Conservation (phyloP, 2,888 invertebrate species). For the Anaspis maculata region DNA sequence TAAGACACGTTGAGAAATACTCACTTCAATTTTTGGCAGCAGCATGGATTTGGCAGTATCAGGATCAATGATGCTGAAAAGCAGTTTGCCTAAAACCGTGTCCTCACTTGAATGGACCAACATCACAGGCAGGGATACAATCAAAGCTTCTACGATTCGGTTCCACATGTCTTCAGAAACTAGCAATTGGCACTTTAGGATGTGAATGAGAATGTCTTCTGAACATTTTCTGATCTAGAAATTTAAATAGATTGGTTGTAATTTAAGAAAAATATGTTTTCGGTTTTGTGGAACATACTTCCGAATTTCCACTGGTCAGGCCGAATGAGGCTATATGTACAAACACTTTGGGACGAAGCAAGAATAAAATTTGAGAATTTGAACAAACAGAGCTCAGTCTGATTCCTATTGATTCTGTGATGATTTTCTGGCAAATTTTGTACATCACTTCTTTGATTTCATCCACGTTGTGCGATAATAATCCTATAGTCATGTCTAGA, state of each 20-base stretch:
- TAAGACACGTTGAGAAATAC: no score
- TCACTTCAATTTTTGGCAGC: slow-evolving; percentile 48
- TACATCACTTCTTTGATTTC: slow-evolving; percentile 51
- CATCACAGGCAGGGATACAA: slow-evolving; percentile 53
- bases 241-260: no score
- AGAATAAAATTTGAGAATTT: slow-evolving; percentile 46
- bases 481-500: slow-evolving; percentile 43
- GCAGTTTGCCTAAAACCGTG: slow-evolving; percentile 48
- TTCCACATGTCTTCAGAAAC: slow-evolving; percentile 56
- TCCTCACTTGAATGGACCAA: slow-evolving; percentile 50
- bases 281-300: no score
- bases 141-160: slow-evolving; percentile 49
- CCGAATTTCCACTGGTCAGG: slow-evolving; percentile 41
- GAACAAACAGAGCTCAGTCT: slow-evolving; percentile 34
- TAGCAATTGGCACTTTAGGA: slow-evolving; percentile 56
- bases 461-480: slow-evolving; percentile 50
- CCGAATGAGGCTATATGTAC: slow-evolving; percentile 60
- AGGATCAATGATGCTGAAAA: slow-evolving; percentile 55
- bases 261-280: no score
- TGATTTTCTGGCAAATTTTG: slow-evolving; percentile 45
- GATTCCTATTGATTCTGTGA: slow-evolving; percentile 49
- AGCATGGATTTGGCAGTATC: slow-evolving; percentile 54
- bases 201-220: slow-evolving; percentile 53
- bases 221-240: slow-evolving; percentile 52
- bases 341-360: slow-evolving; percentile 51